phyloP scores from a whole-genome alignment of 2,113 vertebrate species.

The Cyphomyrus plagiostoma region DNA sequence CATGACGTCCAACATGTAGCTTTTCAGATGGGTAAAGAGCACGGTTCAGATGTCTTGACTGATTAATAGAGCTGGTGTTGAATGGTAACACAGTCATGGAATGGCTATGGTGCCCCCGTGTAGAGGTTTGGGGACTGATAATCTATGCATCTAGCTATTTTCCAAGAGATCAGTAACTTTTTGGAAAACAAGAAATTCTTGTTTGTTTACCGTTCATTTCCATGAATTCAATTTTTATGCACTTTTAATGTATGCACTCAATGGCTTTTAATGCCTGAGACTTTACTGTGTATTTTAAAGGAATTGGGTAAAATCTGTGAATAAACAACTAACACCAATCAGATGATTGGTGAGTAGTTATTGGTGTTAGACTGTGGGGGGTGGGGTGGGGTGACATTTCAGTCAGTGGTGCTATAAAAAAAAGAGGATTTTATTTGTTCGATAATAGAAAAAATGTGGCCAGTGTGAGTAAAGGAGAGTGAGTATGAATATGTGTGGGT shows the following conservation, averaged over 20 bases:
- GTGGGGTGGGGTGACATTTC: not conserved
- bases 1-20: not conserved
- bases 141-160: not conserved
- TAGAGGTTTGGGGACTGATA: not conserved
- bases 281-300: not conserved
- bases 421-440: not conserved
- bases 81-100: not conserved
- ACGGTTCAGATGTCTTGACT: not conserved
- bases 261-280: not conserved
- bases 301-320: not conserved
- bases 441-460: not conserved
- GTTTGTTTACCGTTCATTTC: not conserved
- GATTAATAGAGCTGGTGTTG: not conserved
- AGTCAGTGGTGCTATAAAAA: not conserved
- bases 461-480: not conserved
- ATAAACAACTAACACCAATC: not conserved
- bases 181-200: not conserved
- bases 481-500: not conserved
- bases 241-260: too few species aligned
- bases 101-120: not conserved
- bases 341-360: not conserved
- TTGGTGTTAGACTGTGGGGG: not conserved
- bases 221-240: not conserved
- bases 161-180: not conserved
- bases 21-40: not conserved